Evolutionary conservation across 30 jellyfish, hydroid and myxozoan genomes (phyloP), one percentile per base, ranked within the genome.

Genomic region (Aurelia sp.): DNA sequence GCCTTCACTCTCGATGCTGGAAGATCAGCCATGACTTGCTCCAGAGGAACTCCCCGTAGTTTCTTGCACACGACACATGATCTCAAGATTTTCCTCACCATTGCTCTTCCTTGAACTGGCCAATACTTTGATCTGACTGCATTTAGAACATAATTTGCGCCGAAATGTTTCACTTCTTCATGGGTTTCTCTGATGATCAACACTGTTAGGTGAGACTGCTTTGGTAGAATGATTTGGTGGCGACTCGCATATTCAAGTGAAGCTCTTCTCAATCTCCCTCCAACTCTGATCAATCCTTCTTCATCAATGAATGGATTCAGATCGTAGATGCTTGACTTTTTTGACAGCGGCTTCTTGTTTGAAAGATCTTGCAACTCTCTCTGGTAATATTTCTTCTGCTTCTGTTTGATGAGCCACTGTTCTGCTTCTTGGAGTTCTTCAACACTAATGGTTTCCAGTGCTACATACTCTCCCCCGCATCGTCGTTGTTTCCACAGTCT

Each of bases 231-330:
- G 82, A 81, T 50, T 30, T 65, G 91, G 16, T 81, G 91, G 30
- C 41, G 72, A 59, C 72, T 48, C 38, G 19, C 91, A 52, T 63
- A 65, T 13, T 27, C 74, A 4, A 81, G 75, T 47, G 82, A 55
- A 63, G 91, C 74, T 65, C 68, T 65, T 63, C 76, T 67, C 74
- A 81, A 20, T 67, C 91, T 81, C 8, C 91, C 91, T 4, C 91
- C 74, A 20, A 81, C 91, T 81, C 91, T 65, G n/a, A 81, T 24
- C 91, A 81, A 81, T 18, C 91, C 91, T 3, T 65, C 50, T 63
- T 67, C 83, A 67, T 81, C 91, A 24, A 64, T 50, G 67, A 81
- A 81, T 64, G 84, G 91, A 41, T 50, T 52, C 82, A 81, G 83
- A 50, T 50, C 61, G 83, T 40, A 52, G 41, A 81, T 41, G 19